Evolutionary conservation across 2,888 invertebrate species (phyloP).

Genomic region (Acleris laterana): DNA sequence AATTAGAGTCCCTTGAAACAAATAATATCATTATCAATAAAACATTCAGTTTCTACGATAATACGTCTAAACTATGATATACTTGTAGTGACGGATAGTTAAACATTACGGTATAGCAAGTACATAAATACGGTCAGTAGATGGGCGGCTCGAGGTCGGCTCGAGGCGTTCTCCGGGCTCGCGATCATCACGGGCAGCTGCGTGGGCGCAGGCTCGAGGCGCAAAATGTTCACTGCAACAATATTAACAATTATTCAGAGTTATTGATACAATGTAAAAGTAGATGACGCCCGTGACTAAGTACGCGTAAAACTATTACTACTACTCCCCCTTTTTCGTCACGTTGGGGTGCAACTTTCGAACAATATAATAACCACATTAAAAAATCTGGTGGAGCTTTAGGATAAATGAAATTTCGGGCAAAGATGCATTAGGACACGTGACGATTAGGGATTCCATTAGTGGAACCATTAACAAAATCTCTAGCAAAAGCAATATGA

Average conservation of each 20-base stretch:
- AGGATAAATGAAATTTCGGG: too few species aligned
- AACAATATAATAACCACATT: too few species aligned
- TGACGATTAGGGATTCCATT: too few species aligned
- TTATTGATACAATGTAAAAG: too few species aligned
- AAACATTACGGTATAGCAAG: constrained; percentile 42
- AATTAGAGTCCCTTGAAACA: background rate
- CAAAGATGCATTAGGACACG: too few species aligned
- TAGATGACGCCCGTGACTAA: too few species aligned
- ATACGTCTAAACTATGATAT: constrained; percentile 22
- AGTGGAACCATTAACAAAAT: background rate
- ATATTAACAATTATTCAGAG: constrained; percentile 28
- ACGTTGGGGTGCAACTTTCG: too few species aligned
- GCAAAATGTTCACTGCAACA: constrained; percentile 75
- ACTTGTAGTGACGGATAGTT: constrained; percentile 11
- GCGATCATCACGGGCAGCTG: constrained; percentile 76
- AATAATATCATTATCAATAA: constrained; percentile 1
- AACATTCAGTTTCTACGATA: constrained; percentile 35
- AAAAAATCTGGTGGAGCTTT: too few species aligned
- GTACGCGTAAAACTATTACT: too few species aligned
- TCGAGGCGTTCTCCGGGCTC: constrained; percentile 61
- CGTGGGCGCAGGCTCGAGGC: constrained; percentile 73
- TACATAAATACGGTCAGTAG: constrained; percentile 50
- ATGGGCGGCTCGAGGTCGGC: constrained; percentile 48
- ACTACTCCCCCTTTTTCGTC: too few species aligned
- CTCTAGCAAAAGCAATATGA: background rate